These are phyloP conservation scores for Diplodus puntazzo DNA, from an alignment of 2,797 vertebrate species.

Conservation along the genomic window DNA sequence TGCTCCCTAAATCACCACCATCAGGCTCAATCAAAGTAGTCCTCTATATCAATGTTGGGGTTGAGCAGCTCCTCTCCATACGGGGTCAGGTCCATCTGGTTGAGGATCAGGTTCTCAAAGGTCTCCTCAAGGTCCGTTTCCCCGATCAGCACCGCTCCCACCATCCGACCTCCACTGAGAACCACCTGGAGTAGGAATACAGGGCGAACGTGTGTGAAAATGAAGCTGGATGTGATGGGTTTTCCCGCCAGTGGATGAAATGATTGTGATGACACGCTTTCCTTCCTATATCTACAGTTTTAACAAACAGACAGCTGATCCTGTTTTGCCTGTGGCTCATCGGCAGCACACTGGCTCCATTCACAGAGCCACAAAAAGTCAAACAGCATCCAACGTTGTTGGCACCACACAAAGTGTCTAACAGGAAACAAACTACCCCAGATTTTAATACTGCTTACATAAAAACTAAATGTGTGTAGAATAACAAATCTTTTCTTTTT, in stretches of 20 bases:
- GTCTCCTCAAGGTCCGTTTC: conserved; percentile 98
- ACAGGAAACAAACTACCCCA: neutral
- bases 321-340: neutral
- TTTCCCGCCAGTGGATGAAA: neutral
- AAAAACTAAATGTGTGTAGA: neutral
- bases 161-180: conserved; percentile 90
- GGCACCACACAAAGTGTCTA: neutral
- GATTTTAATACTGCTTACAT: neutral
- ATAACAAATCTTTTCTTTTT: neutral
- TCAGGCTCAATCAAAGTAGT: conserved; percentile 93
- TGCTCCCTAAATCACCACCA: neutral
- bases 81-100: conserved; percentile 94
- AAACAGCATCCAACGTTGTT: neutral
- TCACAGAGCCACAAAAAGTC: conserved; percentile 5
- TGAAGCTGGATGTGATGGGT: neutral
- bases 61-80: conserved; percentile 94
- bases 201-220: neutral
- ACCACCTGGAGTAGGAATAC: conserved; percentile 77
- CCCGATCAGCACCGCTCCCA: conserved; percentile 94
- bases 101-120: conserved; percentile 98
- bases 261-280: neutral
- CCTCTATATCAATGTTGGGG: conserved; percentile 95
- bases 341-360: conserved; percentile 9
- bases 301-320: conserved; percentile 11
- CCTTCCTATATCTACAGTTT: neutral